Percentiles rank a stretch among this genome's conserved stretches.
Conservation (phyloP, 2,888 invertebrate species). For the Drosophila testacea region DNA sequence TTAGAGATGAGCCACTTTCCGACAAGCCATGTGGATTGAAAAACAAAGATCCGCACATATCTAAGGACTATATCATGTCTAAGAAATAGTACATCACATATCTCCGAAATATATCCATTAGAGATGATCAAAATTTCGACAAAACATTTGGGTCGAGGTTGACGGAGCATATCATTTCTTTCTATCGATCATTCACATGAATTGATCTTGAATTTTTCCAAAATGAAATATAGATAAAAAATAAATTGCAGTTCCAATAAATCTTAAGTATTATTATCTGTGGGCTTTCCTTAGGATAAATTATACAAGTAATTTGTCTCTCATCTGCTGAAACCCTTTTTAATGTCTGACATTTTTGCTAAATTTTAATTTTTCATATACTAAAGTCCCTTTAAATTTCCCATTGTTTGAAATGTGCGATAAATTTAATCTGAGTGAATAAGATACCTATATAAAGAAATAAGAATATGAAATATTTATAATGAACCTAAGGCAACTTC, state of each 20-base stretch:
- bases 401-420: neutral
- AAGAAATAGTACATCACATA: neutral
- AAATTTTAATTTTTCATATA: neutral
- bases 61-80: neutral
- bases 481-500: slow-evolving; percentile 68
- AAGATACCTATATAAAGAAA: slow-evolving; percentile 14
- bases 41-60: too few relatives aligned
- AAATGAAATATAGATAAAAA: neutral
- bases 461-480: slow-evolving; percentile 16
- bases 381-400: slow-evolving; percentile 8
- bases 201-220: neutral
- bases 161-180: too few relatives aligned
- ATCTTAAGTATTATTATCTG: neutral
- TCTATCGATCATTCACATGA: neutral
- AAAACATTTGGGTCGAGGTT: too few relatives aligned
- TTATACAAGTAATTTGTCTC: neutral
- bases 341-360: neutral
- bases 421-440: slow-evolving; percentile 14
- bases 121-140: neutral
- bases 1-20: neutral
- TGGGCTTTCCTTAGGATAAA: neutral
- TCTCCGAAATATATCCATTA: neutral
- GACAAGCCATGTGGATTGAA: neutral
- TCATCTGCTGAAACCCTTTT: neutral
- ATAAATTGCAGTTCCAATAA: neutral